Percentiles rank a stretch among this genome's conserved stretches.
Conservation (phyloP, 2,797 vertebrate species). For the Phrynocephalus vlangalii region DNA sequence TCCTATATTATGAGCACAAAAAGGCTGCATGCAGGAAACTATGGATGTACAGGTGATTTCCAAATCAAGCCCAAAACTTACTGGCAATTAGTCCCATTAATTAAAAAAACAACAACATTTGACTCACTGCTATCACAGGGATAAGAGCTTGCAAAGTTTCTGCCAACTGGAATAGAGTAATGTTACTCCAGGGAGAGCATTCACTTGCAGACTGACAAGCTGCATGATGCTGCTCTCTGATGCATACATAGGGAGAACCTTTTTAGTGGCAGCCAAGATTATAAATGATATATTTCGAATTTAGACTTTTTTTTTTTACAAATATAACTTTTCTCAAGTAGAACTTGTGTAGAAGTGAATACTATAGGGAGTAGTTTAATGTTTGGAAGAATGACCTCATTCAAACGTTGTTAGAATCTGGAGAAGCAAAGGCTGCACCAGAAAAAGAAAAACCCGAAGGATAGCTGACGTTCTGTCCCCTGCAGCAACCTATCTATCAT, state of each 20-base stretch:
- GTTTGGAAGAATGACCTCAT: constrained; percentile 71
- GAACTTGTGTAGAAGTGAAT: constrained; percentile 61
- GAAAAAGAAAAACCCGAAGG: constrained; percentile 65
- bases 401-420: constrained; percentile 75
- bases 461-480: constrained; percentile 31
- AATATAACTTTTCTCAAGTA: constrained; percentile 62
- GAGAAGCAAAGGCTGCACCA: constrained; percentile 70
- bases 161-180: constrained; percentile 61
- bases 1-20: not conserved
- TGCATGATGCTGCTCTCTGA: constrained; percentile 50
- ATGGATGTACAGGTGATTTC: not conserved
- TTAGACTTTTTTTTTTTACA: constrained; percentile 61
- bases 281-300: constrained; percentile 64
- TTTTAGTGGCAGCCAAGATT: constrained; percentile 52
- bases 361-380: constrained; percentile 64
- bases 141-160: constrained; percentile 57
- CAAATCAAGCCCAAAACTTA: not conserved
- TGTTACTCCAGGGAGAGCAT: constrained; percentile 62
- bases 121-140: not conserved
- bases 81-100: not conserved
- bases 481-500: constrained; percentile 67
- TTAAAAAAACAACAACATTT: not conserved
- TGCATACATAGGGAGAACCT: constrained; percentile 52
- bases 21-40: not conserved
- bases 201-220: constrained; percentile 67